These are phyloP conservation scores for Spheniscus mendiculus DNA, from an alignment of 2,113 vertebrate species.

Conservation along the genomic window DNA sequence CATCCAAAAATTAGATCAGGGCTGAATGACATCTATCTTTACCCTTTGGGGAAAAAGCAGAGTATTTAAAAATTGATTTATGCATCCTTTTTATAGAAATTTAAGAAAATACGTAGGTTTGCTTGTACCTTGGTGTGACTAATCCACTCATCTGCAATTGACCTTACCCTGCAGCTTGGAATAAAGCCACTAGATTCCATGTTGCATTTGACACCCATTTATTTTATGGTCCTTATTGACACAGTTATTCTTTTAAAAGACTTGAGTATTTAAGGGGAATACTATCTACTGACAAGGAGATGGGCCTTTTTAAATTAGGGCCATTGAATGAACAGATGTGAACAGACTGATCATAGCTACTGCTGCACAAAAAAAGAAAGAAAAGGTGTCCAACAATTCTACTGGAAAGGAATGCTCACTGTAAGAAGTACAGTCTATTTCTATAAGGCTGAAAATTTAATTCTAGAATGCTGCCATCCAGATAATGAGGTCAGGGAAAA, in stretches of 20 bases:
- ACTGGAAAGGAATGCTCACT: not conserved
- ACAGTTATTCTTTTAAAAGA: not conserved
- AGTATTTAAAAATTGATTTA: not conserved
- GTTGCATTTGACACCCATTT: not conserved
- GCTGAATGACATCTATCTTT: not conserved
- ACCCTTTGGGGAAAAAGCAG: fast-evolving
- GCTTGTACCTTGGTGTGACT: not conserved
- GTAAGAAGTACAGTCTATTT: not conserved
- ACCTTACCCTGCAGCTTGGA: not conserved
- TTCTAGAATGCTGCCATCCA: slow-evolving; percentile 2
- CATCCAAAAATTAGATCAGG: not conserved
- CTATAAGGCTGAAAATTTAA: not conserved
- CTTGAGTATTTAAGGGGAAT: not conserved
- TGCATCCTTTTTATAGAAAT: not conserved
- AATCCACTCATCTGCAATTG: not conserved
- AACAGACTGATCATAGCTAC: not conserved
- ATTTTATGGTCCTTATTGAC: not conserved
- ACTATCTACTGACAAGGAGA: not conserved
- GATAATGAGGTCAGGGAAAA: not conserved
- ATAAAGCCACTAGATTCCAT: not conserved
- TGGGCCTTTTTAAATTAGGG: not conserved
- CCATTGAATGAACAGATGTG: not conserved
- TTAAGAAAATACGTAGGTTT: not conserved
- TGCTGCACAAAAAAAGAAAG: not conserved
- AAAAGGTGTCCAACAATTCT: not conserved